phyloP scores from a whole-genome alignment of 2,888 invertebrate species.

The Amphipoea oculea region DNA sequence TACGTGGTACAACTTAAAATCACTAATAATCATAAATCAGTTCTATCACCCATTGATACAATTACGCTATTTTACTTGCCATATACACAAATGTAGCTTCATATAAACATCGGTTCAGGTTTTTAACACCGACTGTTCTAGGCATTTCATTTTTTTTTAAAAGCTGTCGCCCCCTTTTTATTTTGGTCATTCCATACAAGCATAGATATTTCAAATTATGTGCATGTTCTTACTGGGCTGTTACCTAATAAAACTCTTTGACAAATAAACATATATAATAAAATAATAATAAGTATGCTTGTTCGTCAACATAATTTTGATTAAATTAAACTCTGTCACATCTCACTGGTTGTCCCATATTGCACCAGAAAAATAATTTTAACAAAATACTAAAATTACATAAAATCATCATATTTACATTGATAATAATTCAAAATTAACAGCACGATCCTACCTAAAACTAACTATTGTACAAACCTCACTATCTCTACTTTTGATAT shows the following conservation, averaged over 20 bases:
- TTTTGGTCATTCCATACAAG: constrained; percentile 29
- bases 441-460: constrained; percentile 70
- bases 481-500: constrained; percentile 74
- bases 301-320: constrained; percentile 55
- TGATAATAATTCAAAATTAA: constrained; percentile 68
- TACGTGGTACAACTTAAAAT: constrained; percentile 82
- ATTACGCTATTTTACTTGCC: constrained; percentile 56
- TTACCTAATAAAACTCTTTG: constrained; percentile 14
- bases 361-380: constrained; percentile 61
- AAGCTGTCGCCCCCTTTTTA: constrained; percentile 1
- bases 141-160: constrained; percentile 16
- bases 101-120: constrained; percentile 15
- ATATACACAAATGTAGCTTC: constrained; percentile 47
- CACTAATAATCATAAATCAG: constrained; percentile 70
- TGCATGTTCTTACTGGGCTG: constrained; percentile 31
- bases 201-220: constrained; percentile 33
- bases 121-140: constrained; percentile 22
- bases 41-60: constrained; percentile 69
- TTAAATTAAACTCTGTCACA: constrained; percentile 56
- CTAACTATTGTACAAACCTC: constrained; percentile 81
- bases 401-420: constrained; percentile 67
- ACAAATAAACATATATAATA: constrained; percentile 40
- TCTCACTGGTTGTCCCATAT: constrained; percentile 60
- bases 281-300: constrained; percentile 46
- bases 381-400: constrained; percentile 64